Evolutionary conservation across 1,140 invertebrate genomes (phyloP), one percentile per base, ranked within the genome.

Genomic region (Lysiphlebus fabarum): DNA sequence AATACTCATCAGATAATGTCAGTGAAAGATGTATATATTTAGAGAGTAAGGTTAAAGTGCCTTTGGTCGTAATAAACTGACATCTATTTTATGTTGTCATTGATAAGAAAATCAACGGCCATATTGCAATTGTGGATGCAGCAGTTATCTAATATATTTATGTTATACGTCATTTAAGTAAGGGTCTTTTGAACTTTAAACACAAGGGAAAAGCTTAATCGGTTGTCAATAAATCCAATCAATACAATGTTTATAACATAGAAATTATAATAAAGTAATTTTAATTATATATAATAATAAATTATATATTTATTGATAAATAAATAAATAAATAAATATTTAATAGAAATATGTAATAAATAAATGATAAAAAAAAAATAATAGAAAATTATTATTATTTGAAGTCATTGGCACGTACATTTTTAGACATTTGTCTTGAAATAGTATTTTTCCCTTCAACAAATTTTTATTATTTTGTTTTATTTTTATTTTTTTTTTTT

Each of bases 401-500:
- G n/a, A 1, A 45, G 54, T 56, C 26, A 33, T 56, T 56, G 54
- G 43, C 54, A 56, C 54, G 54, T 55, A 34, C 37, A 37, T 34
- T 55, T 42, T 33, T 14, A 11, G 45, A 55, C 45, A 43, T 7
- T 38, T 9, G 14, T 45, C 47, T 17, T 17, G 17, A 17, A 17
- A 17, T 1, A 1, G 3, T 17, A 1, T 17, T 17, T 17, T 17
- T 3, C 17, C 17, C 17, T 17, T 17, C 53, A 61, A 26, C 47
- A 53, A 41, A 59, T n/a, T 33, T 45, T 59, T 53, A 54, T 53
- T 42, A 55, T 49, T 51, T 43, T 38, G 10, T 34, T 48, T 26
- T 14, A 42, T 47, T 43, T 36, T 42, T 60, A 42, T 51, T 36
- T 38, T 14, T 34, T 48, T 26, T 14, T 49, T 47, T 38, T 36